Evolutionary conservation across 2,888 invertebrate species (phyloP), one percentile per base, ranked within the genome.

Genomic region (Craniophora ligustri): DNA sequence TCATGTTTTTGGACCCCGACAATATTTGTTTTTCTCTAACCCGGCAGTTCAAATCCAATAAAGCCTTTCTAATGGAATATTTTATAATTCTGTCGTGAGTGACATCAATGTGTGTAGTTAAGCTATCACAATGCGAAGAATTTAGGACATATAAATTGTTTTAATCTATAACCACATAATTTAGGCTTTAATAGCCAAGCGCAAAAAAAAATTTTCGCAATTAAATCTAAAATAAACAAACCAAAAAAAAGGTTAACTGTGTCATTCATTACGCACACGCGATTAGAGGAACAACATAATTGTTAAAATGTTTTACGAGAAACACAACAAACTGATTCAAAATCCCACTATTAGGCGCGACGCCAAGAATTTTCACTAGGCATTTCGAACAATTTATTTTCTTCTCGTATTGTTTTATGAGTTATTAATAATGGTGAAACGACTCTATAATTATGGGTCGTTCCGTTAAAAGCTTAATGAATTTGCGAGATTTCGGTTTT

Each of bases 401-500:
- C 63, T 55, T 70, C 70, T 64, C 53, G 59, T 70, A 72, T 67
- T 63, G 66, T 70, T 72, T 72, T 70, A 73, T 73, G 73, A 67
- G 70, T 63, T 72, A 72, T 72, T 72, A 72, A 73, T 73, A 73
- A 70, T 73, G 60, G 66, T 58, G 57, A 53, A 72, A 72, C 61
- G 73, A 59, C 60, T 66, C 69, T 72, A 72, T 72, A 72, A 72
- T 72, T 72, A 72, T 60, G 62, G 73, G 70, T 66, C 59, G 70
- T 72, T 72, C 48, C 57, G 71, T 72, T 72, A 72, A 72, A 72
- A 72, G 73, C 70, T 72, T 69, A 72, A 72, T 72, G 73, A 72
- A 72, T 72, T 72, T 72, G 69, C 72, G 62, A 72, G 71, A 72
- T 72, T 72, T 72, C 73, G 69, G 61, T 72, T 72, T 67, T 74